Conservation (phyloP, 2,888 invertebrate genomes). For the Cetonia aurata region DNA sequence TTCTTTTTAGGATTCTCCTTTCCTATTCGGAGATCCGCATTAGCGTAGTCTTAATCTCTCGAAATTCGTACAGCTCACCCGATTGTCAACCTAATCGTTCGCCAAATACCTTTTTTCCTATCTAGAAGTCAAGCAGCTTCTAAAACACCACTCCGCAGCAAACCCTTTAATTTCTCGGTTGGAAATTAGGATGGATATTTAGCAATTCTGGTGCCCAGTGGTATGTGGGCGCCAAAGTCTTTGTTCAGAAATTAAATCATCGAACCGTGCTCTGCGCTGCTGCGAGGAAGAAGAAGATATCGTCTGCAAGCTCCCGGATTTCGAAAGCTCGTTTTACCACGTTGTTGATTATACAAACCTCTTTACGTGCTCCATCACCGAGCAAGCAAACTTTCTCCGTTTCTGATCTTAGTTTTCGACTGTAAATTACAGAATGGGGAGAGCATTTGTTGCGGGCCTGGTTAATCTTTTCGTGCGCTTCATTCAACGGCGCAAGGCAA, state of each 20-base stretch:
- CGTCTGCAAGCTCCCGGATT: slow-evolving; percentile 22
- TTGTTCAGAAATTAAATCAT: slow-evolving; percentile 44
- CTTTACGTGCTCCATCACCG: slow-evolving; percentile 7
- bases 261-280: slow-evolving; percentile 20
- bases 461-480: slow-evolving; percentile 39
- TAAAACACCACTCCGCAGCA: slow-evolving; percentile 8
- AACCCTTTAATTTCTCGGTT: slow-evolving; percentile 37
- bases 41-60: slow-evolving; percentile 32
- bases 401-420: slow-evolving; percentile 42
- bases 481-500: slow-evolving; percentile 24
- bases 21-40: slow-evolving; percentile 10
- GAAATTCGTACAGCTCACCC: slow-evolving; percentile 26
- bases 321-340: slow-evolving; percentile 37
- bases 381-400: slow-evolving; percentile 30
- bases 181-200: slow-evolving; percentile 36
- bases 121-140: slow-evolving; percentile 8
- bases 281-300: slow-evolving; percentile 25
- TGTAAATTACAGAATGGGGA: slow-evolving; percentile 33
- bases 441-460: slow-evolving; percentile 31
- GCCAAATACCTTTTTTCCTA: slow-evolving; percentile 31
- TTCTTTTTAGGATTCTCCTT: slow-evolving; percentile 28
- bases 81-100: slow-evolving; percentile 37
- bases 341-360: slow-evolving; percentile 38
- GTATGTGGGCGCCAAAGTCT: slow-evolving; percentile 9
- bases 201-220: slow-evolving; percentile 27